Conservation (phyloP, 2,888 invertebrate genomes). For the Petrolisthes cinctipes region DNA sequence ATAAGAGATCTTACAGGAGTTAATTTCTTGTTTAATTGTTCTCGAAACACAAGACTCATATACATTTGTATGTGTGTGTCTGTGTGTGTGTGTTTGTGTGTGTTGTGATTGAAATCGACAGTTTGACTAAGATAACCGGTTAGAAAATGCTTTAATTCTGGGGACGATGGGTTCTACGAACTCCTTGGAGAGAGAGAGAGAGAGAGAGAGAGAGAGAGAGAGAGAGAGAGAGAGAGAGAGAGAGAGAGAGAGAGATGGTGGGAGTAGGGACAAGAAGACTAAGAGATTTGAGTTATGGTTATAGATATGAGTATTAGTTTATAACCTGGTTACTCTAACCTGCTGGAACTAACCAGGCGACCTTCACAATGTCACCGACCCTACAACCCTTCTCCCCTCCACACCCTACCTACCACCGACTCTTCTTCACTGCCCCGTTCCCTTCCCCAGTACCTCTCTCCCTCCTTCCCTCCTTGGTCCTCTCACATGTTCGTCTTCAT, state of each 20-base stretch:
- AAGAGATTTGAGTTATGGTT: not conserved
- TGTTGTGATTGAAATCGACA: too few species aligned
- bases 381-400: not conserved
- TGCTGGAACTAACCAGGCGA: not conserved
- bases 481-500: not conserved
- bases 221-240: slow-evolving; percentile 17
- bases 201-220: not conserved
- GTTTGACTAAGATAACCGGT: too few species aligned
- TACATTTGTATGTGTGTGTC: too few species aligned
- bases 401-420: not conserved
- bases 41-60: too few species aligned
- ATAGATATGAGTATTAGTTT: not conserved
- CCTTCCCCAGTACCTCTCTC: not conserved
- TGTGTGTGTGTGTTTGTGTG: too few species aligned
- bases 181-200: not conserved
- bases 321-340: not conserved
- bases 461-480: not conserved
- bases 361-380: not conserved
- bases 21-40: too few species aligned
- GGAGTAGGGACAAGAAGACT: not conserved
- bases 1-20: too few species aligned
- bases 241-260: slow-evolving; percentile 2
- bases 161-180: too few species aligned
- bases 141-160: too few species aligned
- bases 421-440: not conserved